These are phyloP conservation scores for Drosophila serrata DNA, from an alignment of 1,140 invertebrate species.

Conservation along the genomic window DNA sequence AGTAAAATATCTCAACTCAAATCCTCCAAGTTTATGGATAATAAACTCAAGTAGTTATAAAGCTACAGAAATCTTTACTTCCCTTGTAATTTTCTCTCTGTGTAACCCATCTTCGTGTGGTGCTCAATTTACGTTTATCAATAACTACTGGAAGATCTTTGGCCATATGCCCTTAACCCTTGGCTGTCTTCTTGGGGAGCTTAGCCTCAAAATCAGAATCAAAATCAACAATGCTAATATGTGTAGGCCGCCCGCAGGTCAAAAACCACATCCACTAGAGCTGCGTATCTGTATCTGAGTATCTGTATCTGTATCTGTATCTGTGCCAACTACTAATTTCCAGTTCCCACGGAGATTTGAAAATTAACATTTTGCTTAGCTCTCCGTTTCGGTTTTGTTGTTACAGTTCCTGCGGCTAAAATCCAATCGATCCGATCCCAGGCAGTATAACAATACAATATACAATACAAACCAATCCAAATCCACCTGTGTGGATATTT, in stretches of 20 bases:
- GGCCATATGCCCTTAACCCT: constrained; percentile 3
- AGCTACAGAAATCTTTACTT: background rate
- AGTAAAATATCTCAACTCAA: background rate
- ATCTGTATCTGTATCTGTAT: constrained; percentile 37
- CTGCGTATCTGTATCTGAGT: constrained; percentile 20
- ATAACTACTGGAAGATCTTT: constrained; percentile 48
- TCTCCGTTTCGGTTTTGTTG: constrained; percentile 52
- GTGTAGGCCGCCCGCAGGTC: constrained; percentile 74
- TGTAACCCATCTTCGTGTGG: constrained; percentile 7
- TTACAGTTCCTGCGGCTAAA: constrained; percentile 78
- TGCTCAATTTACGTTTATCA: constrained; percentile 58
- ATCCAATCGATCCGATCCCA: constrained; percentile 21
- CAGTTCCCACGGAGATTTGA: constrained; percentile 80
- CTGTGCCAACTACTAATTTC: constrained; percentile 74
- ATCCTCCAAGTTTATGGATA: background rate
- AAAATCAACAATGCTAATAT: constrained; percentile 82
- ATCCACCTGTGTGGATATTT: constrained; percentile 61
- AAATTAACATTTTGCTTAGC: constrained; percentile 78
- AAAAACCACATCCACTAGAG: constrained; percentile 40
- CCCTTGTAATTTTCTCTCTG: background rate
- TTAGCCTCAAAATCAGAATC: background rate
- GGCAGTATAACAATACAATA: background rate
- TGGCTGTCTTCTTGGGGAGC: constrained; percentile 6
- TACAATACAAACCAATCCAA: constrained; percentile 27
- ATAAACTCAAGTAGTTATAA: background rate